Percentiles rank a stretch among this genome's conserved stretches.
These are phyloP conservation scores for Atta cephalotes DNA, from an alignment of 1,140 invertebrate species.

Conservation along the genomic window DNA sequence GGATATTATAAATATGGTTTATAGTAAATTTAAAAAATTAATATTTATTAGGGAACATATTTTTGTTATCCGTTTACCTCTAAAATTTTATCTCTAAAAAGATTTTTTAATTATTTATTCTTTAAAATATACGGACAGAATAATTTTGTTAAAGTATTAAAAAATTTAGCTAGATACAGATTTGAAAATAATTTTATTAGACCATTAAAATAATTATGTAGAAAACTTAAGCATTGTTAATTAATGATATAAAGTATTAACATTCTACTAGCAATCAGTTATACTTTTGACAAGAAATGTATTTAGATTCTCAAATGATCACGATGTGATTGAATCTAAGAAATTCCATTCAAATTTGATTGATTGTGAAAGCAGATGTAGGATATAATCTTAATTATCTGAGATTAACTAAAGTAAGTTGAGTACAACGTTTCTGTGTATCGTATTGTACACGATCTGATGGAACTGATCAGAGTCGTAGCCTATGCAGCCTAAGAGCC, in stretches of 20 bases:
- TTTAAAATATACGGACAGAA: background rate
- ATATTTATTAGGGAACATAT: background rate
- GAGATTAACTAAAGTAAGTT: conserved; percentile 42
- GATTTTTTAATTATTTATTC: background rate
- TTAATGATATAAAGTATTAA: too few relatives aligned
- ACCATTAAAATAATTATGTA: too few relatives aligned
- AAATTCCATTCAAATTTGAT: conserved; percentile 9
- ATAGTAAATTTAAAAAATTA: background rate
- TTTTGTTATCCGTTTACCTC: background rate
- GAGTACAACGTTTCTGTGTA: background rate
- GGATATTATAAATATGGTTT: background rate
- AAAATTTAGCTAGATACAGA: too few relatives aligned
- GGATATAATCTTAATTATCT: conserved; percentile 26
- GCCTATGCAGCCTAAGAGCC: conserved; percentile 28
- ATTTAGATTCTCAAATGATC: background rate
- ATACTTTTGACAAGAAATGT: background rate
- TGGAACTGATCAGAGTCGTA: conserved; percentile 24
- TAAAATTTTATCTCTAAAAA: background rate
- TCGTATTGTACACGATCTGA: conserved; percentile 9
- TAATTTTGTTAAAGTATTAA: too few relatives aligned
- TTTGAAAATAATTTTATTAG: too few relatives aligned
- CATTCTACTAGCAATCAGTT: too few relatives aligned
- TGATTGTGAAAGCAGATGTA: background rate
- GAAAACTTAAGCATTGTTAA: too few relatives aligned
- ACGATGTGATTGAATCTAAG: background rate